Conservation (phyloP, 2,888 invertebrate genomes). For the Ischnus inquisitorius region DNA sequence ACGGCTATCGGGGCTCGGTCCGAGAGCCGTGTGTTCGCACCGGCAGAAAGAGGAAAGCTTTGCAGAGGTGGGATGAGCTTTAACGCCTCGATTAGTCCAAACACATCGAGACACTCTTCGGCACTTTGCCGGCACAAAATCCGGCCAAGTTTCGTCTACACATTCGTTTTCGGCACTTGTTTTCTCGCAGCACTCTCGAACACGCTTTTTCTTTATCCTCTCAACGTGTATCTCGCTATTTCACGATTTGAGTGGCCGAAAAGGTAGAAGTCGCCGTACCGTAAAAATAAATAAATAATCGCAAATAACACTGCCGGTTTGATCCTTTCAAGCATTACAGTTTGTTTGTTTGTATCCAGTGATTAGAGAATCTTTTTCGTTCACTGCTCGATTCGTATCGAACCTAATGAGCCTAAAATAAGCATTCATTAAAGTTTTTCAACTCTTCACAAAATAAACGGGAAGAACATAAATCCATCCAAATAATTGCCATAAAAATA, state of each 20-base stretch:
- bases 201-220: conserved; percentile 38
- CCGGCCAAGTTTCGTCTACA: conserved; percentile 45
- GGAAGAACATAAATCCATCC: no score
- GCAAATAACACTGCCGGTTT: not conserved
- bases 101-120: conserved; percentile 82
- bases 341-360: not conserved
- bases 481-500: no score
- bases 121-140: conserved; percentile 76
- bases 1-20: conserved; percentile 43
- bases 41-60: conserved; percentile 58
- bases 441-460: no score
- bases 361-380: no score
- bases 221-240: conserved; percentile 20
- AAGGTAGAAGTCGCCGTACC: conserved; percentile 56
- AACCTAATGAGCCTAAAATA: no score
- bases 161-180: conserved; percentile 30
- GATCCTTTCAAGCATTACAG: not conserved
- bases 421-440: no score
- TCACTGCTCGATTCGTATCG: no score
- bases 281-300: not conserved
- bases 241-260: conserved; percentile 61
- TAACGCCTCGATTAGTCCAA: conserved; percentile 81
- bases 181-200: conserved; percentile 14
- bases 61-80: conserved; percentile 72
- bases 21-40: conserved; percentile 12